phyloP scores from a whole-genome alignment of 2,888 invertebrate species.

The Gerris lacustris region DNA sequence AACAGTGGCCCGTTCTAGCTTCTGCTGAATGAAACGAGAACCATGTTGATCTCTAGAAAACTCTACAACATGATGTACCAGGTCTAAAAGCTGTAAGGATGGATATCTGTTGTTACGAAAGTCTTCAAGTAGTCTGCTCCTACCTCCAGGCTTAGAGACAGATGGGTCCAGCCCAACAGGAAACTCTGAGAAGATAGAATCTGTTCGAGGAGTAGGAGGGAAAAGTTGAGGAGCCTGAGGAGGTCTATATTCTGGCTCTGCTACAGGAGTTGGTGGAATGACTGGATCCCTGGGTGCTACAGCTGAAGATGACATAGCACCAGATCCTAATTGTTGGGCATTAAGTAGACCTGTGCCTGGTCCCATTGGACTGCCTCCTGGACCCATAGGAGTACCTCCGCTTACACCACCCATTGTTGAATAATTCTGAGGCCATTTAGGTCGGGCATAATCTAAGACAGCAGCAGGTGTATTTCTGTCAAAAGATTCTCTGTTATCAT shows the following conservation, averaged over 20 bases:
- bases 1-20: conserved; percentile 88
- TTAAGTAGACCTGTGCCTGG: conserved; percentile 45
- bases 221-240: conserved; percentile 14
- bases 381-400: conserved; percentile 43
- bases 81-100: conserved; percentile 78
- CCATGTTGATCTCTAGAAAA: conserved; percentile 99
- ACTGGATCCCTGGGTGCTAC: conserved; percentile 59
- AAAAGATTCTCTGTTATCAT: conserved; percentile 64
- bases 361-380: conserved; percentile 32
- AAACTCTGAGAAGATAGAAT: conserved; percentile 61
- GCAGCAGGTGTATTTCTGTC: conserved; percentile 64
- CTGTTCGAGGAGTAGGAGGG: conserved; percentile 43
- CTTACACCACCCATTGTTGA: conserved; percentile 41
- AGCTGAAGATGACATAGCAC: conserved; percentile 61
- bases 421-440: conserved; percentile 47
- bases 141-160: conserved; percentile 49
- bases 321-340: conserved; percentile 45
- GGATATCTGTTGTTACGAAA: conserved; percentile 63
- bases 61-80: conserved; percentile 95
- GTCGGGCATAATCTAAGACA: conserved; percentile 54
- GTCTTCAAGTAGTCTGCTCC: conserved; percentile 87
- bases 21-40: conserved; percentile 98
- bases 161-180: conserved; percentile 27
- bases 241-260: conserved; percentile 32
- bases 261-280: conserved; percentile 33